Conservation (phyloP, 2,888 invertebrate species). For the Apotomis capreana region DNA sequence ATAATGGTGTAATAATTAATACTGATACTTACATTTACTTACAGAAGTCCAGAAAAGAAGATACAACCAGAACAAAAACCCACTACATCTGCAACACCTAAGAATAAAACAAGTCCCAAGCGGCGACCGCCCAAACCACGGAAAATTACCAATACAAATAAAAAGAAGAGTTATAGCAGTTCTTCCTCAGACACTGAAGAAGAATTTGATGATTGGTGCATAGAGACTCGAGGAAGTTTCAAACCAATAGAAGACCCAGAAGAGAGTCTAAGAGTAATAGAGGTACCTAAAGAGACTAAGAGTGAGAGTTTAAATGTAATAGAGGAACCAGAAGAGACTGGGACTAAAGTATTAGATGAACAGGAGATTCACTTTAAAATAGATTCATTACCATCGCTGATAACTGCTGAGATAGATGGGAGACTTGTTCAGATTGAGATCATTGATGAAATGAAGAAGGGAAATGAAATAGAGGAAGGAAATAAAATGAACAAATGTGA, state of each 20-base stretch:
- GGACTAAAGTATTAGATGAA: background rate
- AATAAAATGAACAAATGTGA: slow-evolving; percentile 42
- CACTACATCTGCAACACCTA: background rate
- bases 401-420: slow-evolving; percentile 46
- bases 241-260: slow-evolving; percentile 8
- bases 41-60: slow-evolving; percentile 9
- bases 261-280: slow-evolving; percentile 9
- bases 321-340: slow-evolving; percentile 12
- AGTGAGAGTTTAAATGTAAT: background rate
- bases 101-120: background rate
- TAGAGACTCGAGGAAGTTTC: background rate
- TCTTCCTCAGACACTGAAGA: background rate
- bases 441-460: slow-evolving; percentile 47
- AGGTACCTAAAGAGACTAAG: slow-evolving; percentile 9
- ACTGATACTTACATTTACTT: background rate
- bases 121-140: background rate
- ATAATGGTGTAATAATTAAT: too few species aligned
- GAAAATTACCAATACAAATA: too few species aligned
- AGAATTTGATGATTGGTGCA: background rate
- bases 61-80: background rate
- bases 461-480: slow-evolving; percentile 11
- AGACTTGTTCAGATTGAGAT: slow-evolving; percentile 53
- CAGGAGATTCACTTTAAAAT: slow-evolving; percentile 45
- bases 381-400: slow-evolving; percentile 47
- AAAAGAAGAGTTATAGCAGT: background rate